Conservation (phyloP, 2,888 invertebrate genomes). For the Acrobasis repandana region DNA sequence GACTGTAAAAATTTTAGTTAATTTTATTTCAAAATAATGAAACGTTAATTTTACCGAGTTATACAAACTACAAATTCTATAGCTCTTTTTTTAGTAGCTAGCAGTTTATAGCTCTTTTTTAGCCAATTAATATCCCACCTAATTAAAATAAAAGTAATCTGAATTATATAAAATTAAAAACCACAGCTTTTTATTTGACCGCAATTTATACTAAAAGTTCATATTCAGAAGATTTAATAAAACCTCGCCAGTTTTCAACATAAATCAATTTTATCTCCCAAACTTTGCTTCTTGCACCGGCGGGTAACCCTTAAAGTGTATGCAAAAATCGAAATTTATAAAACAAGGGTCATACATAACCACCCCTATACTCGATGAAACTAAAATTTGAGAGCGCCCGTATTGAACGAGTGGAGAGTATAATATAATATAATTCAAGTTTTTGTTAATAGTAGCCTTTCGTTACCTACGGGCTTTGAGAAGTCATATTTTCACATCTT, state of each 20-base stretch:
- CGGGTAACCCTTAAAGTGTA: slow-evolving; percentile 23
- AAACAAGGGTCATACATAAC: slow-evolving; percentile 37
- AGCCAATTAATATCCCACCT: too few relatives aligned
- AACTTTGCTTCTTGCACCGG: slow-evolving; percentile 22
- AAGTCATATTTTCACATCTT: too few relatives aligned
- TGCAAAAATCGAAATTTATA: slow-evolving; percentile 38
- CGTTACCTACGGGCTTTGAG: background rate
- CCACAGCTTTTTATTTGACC: too few relatives aligned
- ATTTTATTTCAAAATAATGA: too few relatives aligned
- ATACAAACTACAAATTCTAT: too few relatives aligned
- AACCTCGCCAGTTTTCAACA: background rate
- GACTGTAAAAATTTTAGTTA: too few relatives aligned
- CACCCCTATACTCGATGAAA: slow-evolving; percentile 29
- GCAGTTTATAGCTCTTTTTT: too few relatives aligned
- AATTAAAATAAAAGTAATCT: too few relatives aligned
- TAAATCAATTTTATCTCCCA: slow-evolving; percentile 14
- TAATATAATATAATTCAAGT: too few relatives aligned
- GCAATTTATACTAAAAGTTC: background rate
- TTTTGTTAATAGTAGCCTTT: background rate
- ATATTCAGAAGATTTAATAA: background rate
- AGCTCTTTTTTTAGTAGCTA: too few relatives aligned
- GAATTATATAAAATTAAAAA: too few relatives aligned
- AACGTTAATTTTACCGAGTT: too few relatives aligned
- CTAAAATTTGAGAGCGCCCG: slow-evolving; percentile 37
- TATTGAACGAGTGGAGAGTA: slow-evolving; percentile 25